Conservation (phyloP, 1,140 invertebrate genomes). For the Caenorhabditis inopinata region DNA sequence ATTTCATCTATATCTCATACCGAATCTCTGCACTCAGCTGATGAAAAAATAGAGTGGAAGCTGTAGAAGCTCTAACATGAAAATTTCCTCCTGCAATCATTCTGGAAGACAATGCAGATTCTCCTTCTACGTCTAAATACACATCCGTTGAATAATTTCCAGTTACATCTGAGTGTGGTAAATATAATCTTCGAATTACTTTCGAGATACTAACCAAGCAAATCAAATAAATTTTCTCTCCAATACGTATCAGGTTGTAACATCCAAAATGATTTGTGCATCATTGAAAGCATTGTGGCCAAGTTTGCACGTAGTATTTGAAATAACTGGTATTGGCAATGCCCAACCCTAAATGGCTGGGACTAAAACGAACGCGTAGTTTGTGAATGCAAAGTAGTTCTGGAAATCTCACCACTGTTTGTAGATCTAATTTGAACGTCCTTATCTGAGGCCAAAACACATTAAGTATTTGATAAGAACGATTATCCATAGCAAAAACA, state of each 20-base stretch:
- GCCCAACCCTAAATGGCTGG: background rate
- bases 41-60: constrained; percentile 2
- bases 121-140: constrained; percentile 1
- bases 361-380: too few species aligned
- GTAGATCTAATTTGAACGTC: background rate
- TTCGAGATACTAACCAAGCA: background rate
- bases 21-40: constrained; percentile 18
- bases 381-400: too few species aligned
- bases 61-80: background rate
- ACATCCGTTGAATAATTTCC: constrained; percentile 2
- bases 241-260: background rate
- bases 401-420: background rate
- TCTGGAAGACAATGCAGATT: background rate
- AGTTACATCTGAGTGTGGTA: background rate
- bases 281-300: constrained; percentile 16
- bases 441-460: background rate
- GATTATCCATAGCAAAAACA: background rate
- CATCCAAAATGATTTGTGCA: constrained; percentile 22
- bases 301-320: background rate
- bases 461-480: background rate
- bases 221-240: constrained; percentile 1
- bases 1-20: background rate
- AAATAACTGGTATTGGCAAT: constrained; percentile 3
- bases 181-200: background rate
- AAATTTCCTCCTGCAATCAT: constrained; percentile 25